Evolutionary conservation across 2,797 vertebrate species (phyloP).

Genomic region (Micromesistius poutassou): DNA sequence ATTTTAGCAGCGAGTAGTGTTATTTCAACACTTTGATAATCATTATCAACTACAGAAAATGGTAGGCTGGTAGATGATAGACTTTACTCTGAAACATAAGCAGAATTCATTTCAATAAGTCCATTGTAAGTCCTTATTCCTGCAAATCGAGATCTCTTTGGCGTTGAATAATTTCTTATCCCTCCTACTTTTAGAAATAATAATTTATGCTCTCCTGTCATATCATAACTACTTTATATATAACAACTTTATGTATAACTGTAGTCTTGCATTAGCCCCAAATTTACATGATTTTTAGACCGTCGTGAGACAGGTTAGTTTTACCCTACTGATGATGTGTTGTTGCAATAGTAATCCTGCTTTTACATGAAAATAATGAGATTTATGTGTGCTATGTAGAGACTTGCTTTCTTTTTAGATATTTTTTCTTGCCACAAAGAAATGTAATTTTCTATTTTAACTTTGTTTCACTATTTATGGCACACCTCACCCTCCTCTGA

Average conservation of each 20-base stretch:
- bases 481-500: not conserved
- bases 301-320: too few relatives aligned
- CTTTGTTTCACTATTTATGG: not conserved
- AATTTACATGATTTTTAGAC: too few relatives aligned
- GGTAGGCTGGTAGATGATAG: not conserved
- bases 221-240: not conserved
- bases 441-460: not conserved
- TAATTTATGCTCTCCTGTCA: not conserved
- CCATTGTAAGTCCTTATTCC: conserved; percentile 3
- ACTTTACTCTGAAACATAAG: not conserved
- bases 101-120: not conserved
- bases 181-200: not conserved
- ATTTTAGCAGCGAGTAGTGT: not conserved
- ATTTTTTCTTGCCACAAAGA: not conserved
- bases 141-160: not conserved
- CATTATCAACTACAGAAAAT: not conserved
- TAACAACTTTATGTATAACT: too few relatives aligned
- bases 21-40: not conserved
- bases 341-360: too few relatives aligned
- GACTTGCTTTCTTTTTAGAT: not conserved
- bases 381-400: not conserved
- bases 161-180: conserved; percentile 2
- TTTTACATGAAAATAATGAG: not conserved
- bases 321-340: too few relatives aligned
- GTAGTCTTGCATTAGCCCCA: not conserved